Evolutionary conservation across 1,140 invertebrate species (phyloP), one percentile per base, ranked within the genome.

Genomic region (Drosophila oshimai): DNA sequence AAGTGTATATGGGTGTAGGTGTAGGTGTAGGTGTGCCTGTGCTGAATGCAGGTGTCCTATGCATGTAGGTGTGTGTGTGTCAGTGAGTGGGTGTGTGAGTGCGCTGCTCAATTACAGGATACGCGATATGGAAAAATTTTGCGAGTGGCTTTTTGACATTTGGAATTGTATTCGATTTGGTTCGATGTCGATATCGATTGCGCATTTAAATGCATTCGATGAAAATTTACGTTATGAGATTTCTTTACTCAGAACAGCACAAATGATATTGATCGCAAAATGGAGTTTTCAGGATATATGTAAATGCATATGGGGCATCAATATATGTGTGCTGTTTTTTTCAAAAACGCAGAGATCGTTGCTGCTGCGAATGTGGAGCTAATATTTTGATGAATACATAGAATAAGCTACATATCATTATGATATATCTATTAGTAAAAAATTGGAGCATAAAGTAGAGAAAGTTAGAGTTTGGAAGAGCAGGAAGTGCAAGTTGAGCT

Each of bases 211-310:
- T 69, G 78, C 79, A 84, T 88, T 90, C 89, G 89, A 90, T 89
- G 89, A 89, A 47, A 87, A 87, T 74, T 90, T 90, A 90, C 89
- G 89, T 90, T 90, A 90, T 90, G 89, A 77, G 88, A 90, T 90
- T 90, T 90, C 89, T 68, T 70, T 83, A 90, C 80, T 90, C 78
- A 76, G 72, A 39, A 86, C 86, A 88, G 78, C 84, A 81, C 86
- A 84, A 73, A 88, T 81, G 64, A 81, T 87, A 86, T 87, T 76
- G 49, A 42, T 41, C 62, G 49, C 29, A 9, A 55, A 39, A 55
- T 62, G 13, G 37, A n/a, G 28, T 46, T 34, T 15, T 47, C 22
- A 37, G 45, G 36, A 58, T 34, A 58, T 57, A 53, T 58, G 9
- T 2, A 4, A n/a, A n/a, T 20, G n/a, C 51, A 46, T 46, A 54